These are phyloP conservation scores for Plecotus auritus DNA, from an alignment of 2,113 vertebrate genomes.

Conservation along the genomic window DNA sequence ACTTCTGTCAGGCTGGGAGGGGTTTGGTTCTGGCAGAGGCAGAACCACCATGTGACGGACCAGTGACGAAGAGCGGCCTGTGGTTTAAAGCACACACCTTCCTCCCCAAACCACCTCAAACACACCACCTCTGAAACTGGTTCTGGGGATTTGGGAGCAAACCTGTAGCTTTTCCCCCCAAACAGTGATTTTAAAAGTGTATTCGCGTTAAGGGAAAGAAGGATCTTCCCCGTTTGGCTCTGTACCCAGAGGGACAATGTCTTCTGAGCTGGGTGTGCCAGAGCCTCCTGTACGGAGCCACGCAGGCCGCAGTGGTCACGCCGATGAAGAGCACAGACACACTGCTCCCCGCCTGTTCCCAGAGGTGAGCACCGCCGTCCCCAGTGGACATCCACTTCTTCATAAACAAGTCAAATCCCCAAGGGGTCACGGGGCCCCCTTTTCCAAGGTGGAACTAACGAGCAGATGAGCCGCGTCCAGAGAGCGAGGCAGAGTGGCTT, in stretches of 20 bases:
- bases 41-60: slow-evolving; percentile 84
- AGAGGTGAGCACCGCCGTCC: background rate
- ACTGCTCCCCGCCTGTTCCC: background rate
- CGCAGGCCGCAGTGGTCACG: background rate
- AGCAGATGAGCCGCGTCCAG: background rate
- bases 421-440: background rate
- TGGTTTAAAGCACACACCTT: slow-evolving; percentile 66
- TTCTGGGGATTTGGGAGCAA: background rate
- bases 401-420: background rate
- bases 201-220: background rate
- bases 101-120: slow-evolving; percentile 63
- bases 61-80: slow-evolving; percentile 73
- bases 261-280: background rate
- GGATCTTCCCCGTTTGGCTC: background rate
- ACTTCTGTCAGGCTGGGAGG: slow-evolving; percentile 88
- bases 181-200: background rate
- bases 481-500: background rate
- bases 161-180: background rate
- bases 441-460: background rate
- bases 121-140: background rate
- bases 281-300: background rate
- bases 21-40: slow-evolving; percentile 82
- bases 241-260: background rate
- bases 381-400: background rate
- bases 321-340: fast-evolving